A percentile compares a stretch with the other conserved stretches of the same genome.
phyloP scores from a whole-genome alignment of 2,113 vertebrate genomes.

The Neoarius graeffei region DNA sequence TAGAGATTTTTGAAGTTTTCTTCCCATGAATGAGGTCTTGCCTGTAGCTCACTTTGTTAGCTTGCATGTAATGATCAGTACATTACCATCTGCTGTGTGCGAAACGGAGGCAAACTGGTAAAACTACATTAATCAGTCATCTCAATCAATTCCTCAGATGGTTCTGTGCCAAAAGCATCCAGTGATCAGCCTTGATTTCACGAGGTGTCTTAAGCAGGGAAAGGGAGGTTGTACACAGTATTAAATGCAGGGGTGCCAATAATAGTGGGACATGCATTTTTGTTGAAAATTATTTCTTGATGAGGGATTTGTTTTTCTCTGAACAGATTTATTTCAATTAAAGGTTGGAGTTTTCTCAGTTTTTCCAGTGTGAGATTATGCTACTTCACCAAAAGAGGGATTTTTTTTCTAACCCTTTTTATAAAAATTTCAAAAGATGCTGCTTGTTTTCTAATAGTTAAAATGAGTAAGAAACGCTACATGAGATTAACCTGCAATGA shows the following conservation, averaged over 20 bases:
- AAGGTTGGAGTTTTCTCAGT: too few species aligned
- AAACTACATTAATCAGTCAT: conserved; percentile 32
- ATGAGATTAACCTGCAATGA: too few species aligned
- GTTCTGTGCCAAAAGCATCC: background rate
- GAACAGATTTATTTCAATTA: too few species aligned
- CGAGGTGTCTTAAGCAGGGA: background rate
- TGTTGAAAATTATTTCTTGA: too few species aligned
- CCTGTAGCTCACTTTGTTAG: background rate
- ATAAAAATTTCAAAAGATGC: too few species aligned
- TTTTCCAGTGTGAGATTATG: too few species aligned
- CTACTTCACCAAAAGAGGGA: too few species aligned
- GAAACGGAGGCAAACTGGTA: conserved; percentile 27
- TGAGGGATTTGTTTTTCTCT: too few species aligned
- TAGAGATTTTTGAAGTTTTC: background rate
- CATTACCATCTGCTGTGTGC: conserved; percentile 6
- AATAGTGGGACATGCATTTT: too few species aligned
- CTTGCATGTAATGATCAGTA: background rate
- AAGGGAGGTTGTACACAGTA: too few species aligned
- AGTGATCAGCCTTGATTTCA: background rate
- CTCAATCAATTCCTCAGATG: conserved; percentile 26
- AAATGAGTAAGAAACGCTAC: background rate
- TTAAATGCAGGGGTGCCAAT: too few species aligned
- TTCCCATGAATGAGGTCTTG: background rate
- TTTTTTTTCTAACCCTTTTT: too few species aligned
- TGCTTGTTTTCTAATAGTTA: background rate